These are phyloP conservation scores for Panurus biarmicus DNA, from an alignment of 2,113 vertebrate species.

Conservation along the genomic window DNA sequence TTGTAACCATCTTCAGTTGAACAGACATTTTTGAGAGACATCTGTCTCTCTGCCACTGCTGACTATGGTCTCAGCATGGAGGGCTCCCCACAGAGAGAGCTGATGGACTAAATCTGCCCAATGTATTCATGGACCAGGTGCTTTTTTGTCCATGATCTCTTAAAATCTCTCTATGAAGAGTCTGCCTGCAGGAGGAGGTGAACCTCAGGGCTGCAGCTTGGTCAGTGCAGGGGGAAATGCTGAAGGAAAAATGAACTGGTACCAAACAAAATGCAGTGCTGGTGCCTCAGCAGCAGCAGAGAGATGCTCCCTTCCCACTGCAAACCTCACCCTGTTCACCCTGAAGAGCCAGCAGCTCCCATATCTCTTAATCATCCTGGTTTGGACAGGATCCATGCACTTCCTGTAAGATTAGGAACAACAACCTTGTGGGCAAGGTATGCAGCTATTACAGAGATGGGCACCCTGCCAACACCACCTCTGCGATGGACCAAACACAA, in stretches of 20 bases:
- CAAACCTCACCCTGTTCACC: not conserved
- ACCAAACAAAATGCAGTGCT: not conserved
- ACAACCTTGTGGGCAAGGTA: accelerated
- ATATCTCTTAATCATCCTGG: not conserved
- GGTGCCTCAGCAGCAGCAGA: not conserved
- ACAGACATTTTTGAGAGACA: not conserved
- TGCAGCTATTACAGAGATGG: not conserved
- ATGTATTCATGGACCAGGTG: not conserved
- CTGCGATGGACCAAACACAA: not conserved
- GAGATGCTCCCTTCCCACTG: not conserved
- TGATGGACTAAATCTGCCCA: not conserved
- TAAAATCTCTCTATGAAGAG: not conserved
- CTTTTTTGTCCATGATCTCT: not conserved
- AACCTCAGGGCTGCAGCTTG: not conserved
- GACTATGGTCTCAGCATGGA: not conserved
- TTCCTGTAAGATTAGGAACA: not conserved
- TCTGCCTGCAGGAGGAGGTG: not conserved
- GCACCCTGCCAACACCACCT: not conserved
- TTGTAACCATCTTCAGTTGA: not conserved
- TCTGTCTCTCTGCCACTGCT: not conserved
- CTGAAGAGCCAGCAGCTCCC: not conserved
- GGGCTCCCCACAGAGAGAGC: not conserved
- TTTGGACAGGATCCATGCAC: not conserved
- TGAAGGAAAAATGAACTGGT: not conserved
- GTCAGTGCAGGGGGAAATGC: not conserved